Conservation (phyloP, 2,113 vertebrate genomes). For the Toxotes chatareus region DNA sequence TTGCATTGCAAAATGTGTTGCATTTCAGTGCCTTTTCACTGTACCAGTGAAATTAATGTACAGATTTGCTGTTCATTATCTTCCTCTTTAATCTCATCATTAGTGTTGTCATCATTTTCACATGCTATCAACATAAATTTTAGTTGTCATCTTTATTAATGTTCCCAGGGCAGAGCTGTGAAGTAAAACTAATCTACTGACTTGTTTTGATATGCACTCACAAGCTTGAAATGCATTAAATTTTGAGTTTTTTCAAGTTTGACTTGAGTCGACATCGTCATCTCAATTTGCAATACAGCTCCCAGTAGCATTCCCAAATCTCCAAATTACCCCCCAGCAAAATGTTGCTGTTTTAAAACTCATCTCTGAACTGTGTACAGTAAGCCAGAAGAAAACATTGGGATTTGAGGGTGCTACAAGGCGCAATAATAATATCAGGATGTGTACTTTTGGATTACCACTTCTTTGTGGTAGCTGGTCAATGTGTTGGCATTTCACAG, state of each 20-base stretch:
- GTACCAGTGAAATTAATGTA: not conserved
- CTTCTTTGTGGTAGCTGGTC: not conserved
- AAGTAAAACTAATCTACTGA: not conserved
- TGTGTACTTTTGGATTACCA: not conserved
- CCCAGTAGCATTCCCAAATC: not conserved
- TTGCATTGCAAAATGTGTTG: not conserved
- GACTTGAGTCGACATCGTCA: not conserved
- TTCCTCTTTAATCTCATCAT: not conserved
- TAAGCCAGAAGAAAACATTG: not conserved
- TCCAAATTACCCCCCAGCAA: not conserved
- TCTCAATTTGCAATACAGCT: not conserved
- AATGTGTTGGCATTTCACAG: not conserved
- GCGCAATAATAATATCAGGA: not conserved
- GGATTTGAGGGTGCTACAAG: not conserved
- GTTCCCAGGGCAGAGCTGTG: not conserved
- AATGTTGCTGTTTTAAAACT: conserved; percentile 23
- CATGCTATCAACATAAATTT: not conserved
- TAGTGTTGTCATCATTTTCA: not conserved
- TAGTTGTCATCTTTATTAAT: conserved; percentile 1
- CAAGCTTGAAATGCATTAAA: not conserved
- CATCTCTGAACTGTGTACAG: not conserved
- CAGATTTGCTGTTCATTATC: not conserved
- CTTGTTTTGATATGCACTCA: not conserved
- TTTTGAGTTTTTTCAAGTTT: not conserved
- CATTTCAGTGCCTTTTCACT: not conserved